Evolutionary conservation across 2,113 vertebrate genomes (phyloP), one percentile per base, ranked within the genome.

Genomic region (Lasiurus borealis): DNA sequence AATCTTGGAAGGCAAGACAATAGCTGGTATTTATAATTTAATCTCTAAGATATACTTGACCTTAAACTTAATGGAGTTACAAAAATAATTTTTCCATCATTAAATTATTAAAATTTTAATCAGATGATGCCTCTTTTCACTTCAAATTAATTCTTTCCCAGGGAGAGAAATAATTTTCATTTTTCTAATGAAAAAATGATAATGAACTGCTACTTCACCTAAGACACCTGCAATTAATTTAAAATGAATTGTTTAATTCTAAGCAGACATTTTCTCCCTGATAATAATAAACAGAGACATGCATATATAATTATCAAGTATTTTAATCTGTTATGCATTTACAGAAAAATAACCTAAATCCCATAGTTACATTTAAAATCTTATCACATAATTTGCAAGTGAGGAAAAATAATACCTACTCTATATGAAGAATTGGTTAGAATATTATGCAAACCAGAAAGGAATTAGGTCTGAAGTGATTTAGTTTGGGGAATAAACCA

Each of bases 201-300:
- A 91, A 82, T 71, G 73, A 90, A 85, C 48, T 52, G 68, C 29
- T 93, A 29, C 34, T 71, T 94, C 83, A 83, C 29, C 18, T 36
- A 83, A 86, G 75, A 93, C 29, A 91, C 25, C 44, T 84, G 29
- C 23, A 95, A 68, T 34, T 85, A 44, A 77, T 75, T 92, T 71
- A 76, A 62, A 94, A 90, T 52, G 8, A 90, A 85, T 89, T 85
- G 50, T 46, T 92, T 91, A 96, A 93, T 82, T 96, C 72, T 87
- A 95, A 27, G 48, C 19, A 94, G 81, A 40, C 1, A 27, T 91
- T 85, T 92, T 75, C 73, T 82, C 44, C 40, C 54, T 90, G 68
- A 40, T 48, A 88, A 83, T 94, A 83, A 85, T 90, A 96, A 95
- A 82, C 16, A 96, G 50, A 8, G 80, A 44, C 44, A 82, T 75